Base-by-base conservation (phyloP, 2,888 invertebrate species). In the Xylophagus ater region DNA sequence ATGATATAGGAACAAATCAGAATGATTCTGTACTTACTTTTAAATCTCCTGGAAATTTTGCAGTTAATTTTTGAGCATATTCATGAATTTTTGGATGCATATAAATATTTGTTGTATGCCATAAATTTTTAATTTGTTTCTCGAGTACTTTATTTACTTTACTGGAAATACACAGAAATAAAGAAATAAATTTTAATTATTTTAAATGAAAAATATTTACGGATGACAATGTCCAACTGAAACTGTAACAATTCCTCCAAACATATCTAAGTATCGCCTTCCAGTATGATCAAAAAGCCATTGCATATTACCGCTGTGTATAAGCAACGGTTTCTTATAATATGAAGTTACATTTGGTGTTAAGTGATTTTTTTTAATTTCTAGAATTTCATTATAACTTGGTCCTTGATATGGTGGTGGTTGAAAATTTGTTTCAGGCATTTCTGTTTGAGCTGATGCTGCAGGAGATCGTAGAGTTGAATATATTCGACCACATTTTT, bases 201-300 rank as follows among this genome's bases (percentile, higher is more conserved):
- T 24, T 9, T 5, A 28, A 28, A 10, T 21, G 21, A 26, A n/a
- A 26, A 34, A 37, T 26, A 74, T 85, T 80, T 71, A 93, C 90
- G 96, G 94, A 69, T 97, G 97, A 58, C 90, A 92, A 62, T 97
- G 97, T 15, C 96, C 96, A 3, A 96, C 92, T 37, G 92, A 92
- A 25, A 97, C 88, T 0, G 97, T 98, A 12, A 93, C 94, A 51
- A 98, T 96, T 6, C 97, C 97, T 4, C 81, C 96, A 58, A 93
- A 90, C 70, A 97, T 77, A 62, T 98, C 97, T 47, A 98, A 70
- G 62, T 94, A 98, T 51, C 89, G 72, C 47, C 73, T 77, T 4
- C 92, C 92, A 37, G 76, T 71, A 47, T 83, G 74, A 62, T 96
- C 94, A 63, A 77, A 96, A 4, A 96, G 63, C 83, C 87, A 96